Evolutionary conservation across 2,888 invertebrate genomes (phyloP).

Genomic region (Labia minor): DNA sequence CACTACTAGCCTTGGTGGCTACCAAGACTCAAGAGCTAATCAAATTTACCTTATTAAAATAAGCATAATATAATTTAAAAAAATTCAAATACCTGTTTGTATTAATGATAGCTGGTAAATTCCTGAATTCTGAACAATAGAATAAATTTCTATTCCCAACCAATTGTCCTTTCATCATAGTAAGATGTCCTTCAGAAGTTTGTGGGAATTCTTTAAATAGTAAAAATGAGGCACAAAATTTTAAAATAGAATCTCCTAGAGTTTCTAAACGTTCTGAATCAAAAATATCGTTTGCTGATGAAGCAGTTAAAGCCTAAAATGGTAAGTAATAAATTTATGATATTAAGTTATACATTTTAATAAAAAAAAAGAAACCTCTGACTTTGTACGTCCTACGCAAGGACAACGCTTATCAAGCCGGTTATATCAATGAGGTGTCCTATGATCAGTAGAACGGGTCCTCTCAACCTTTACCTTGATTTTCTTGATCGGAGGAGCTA

Average conservation of each 20-base stretch:
- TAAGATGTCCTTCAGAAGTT: conserved; percentile 68
- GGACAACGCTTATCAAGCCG: too few relatives aligned
- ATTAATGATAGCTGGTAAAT: conserved; percentile 51
- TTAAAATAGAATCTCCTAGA: conserved; percentile 80
- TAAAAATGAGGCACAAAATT: conserved; percentile 63
- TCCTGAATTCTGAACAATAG: conserved; percentile 51
- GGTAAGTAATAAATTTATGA: conserved; percentile 13
- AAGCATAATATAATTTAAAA: too few relatives aligned
- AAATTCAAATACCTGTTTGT: conserved; percentile 17
- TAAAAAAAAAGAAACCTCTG: too few relatives aligned
- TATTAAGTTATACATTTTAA: too few relatives aligned
- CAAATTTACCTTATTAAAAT: too few relatives aligned
- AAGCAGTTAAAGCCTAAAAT: conserved; percentile 54
- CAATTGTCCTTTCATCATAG: conserved; percentile 55
- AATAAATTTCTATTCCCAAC: conserved; percentile 80
- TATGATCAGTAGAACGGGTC: too few relatives aligned
- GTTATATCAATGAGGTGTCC: too few relatives aligned
- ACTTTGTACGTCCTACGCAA: too few relatives aligned
- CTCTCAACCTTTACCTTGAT: too few relatives aligned
- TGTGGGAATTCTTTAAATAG: conserved; percentile 56
- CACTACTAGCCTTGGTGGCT: too few relatives aligned
- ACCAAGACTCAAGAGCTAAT: too few relatives aligned
- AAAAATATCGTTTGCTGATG: conserved; percentile 61
- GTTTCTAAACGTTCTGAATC: conserved; percentile 76
- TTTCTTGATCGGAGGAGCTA: too few relatives aligned